Percentiles rank a stretch among this genome's conserved stretches.
Conservation (phyloP, 2,113 vertebrate genomes). For the Naja naja region DNA sequence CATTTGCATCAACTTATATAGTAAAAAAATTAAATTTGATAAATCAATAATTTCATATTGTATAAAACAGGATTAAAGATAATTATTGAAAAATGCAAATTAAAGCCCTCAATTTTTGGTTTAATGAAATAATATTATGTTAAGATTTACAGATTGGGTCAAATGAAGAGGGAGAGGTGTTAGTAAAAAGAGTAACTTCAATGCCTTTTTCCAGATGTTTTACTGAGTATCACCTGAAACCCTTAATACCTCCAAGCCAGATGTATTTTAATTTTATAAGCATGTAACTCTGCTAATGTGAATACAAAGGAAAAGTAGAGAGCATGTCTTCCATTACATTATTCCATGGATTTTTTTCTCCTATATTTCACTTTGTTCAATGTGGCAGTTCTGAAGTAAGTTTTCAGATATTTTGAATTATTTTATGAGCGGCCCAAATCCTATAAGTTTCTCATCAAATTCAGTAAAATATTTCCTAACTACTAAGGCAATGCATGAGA, state of each 20-base stretch:
- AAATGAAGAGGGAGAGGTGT: neutral
- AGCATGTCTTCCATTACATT: neutral
- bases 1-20: neutral
- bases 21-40: neutral
- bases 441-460: neutral
- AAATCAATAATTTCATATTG: neutral
- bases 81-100: neutral
- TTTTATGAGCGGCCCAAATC: neutral
- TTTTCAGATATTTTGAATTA: neutral
- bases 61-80: neutral
- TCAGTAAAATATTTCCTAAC: neutral
- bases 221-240: neutral
- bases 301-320: neutral
- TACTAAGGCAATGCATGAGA: neutral
- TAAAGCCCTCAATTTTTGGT: neutral
- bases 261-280: neutral
- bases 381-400: neutral
- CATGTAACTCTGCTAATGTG: neutral
- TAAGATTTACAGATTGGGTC: neutral
- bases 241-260: neutral
- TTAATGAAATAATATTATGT: neutral
- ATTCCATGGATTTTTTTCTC: neutral
- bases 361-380: neutral
- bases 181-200: neutral
- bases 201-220: neutral